Conservation (phyloP, 2,888 invertebrate genomes). For the Druceiella hillmani region DNA sequence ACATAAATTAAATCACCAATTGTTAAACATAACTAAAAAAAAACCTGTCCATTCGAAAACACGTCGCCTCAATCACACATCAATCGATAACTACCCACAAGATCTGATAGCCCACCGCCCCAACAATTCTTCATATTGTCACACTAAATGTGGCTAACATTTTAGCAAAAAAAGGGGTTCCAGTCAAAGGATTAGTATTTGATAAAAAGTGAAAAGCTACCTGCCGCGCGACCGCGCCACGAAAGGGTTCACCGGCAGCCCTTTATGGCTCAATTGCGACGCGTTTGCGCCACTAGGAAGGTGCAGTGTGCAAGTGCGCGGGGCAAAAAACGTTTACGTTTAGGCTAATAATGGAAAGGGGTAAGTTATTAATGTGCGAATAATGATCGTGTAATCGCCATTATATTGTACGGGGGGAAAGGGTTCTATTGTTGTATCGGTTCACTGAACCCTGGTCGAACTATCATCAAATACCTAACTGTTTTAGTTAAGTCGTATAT, state of each 20-base stretch:
- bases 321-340: conserved; percentile 38
- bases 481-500: too few species aligned
- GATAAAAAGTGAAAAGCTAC: conserved; percentile 38
- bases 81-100: too few species aligned
- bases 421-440: conserved; percentile 3
- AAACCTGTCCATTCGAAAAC: too few species aligned
- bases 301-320: conserved; percentile 30
- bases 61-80: too few species aligned
- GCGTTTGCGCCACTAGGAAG: conserved; percentile 30
- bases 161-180: conserved; percentile 33
- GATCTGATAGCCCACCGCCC: too few species aligned
- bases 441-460: background rate
- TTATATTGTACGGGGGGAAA: conserved; percentile 1
- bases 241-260: conserved; percentile 13
- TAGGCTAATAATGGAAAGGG: conserved; percentile 40
- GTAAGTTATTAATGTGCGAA: conserved; percentile 45
- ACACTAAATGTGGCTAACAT: too few species aligned
- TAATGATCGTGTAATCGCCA: conserved; percentile 49
- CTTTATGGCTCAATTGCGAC: conserved; percentile 31
- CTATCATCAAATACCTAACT: too few species aligned
- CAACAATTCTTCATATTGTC: too few species aligned
- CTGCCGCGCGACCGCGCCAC: too few species aligned
- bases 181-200: conserved; percentile 28
- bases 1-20: too few species aligned
- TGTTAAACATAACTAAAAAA: too few species aligned